These are phyloP conservation scores for Holacanthella duospinosa DNA, from an alignment of 2,888 invertebrate genomes.

Conservation along the genomic window DNA sequence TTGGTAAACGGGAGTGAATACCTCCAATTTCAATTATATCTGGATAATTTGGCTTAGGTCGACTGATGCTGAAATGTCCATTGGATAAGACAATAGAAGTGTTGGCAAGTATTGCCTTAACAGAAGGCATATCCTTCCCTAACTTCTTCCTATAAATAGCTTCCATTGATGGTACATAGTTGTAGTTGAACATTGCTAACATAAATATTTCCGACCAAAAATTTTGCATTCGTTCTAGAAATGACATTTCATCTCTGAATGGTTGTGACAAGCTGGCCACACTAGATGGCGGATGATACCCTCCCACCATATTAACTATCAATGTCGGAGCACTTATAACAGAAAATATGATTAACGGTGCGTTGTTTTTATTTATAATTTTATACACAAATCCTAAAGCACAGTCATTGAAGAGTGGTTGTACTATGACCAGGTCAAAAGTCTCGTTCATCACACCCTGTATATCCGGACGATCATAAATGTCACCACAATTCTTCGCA, in stretches of 20 bases:
- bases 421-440: background rate
- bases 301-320: background rate
- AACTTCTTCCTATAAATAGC: background rate
- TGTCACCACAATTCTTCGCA: background rate
- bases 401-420: slow-evolving; percentile 6
- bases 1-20: slow-evolving; percentile 5
- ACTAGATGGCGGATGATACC: background rate
- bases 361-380: background rate
- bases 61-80: background rate
- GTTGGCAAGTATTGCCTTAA: background rate
- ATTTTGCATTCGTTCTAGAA: background rate
- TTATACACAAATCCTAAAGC: background rate
- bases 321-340: background rate
- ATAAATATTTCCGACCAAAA: background rate
- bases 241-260: background rate
- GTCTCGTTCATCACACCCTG: background rate
- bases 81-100: background rate
- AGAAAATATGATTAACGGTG: background rate
- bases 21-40: slow-evolving; percentile 3
- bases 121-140: background rate
- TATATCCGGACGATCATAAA: background rate
- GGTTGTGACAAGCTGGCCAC: background rate
- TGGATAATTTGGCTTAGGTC: background rate
- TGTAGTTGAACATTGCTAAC: background rate
- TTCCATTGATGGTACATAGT: background rate